phyloP scores from a whole-genome alignment of 2,888 invertebrate species.

The Steinernema scapterisci region DNA sequence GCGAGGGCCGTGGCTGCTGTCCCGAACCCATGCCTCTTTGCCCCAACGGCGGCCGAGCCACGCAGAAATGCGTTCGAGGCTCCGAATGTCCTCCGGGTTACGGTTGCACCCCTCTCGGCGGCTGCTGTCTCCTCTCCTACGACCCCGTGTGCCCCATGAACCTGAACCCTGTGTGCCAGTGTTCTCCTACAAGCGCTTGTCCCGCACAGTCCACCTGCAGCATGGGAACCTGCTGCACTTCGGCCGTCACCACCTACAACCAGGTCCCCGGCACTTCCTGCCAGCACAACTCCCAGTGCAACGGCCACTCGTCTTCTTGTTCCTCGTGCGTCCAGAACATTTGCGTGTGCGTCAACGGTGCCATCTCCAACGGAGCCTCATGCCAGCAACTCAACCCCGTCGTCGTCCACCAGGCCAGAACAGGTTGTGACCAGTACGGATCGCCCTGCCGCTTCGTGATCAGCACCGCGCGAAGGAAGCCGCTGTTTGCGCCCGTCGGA shows the following conservation, averaged over 20 bases:
- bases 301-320: conserved; percentile 54
- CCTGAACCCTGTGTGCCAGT: conserved; percentile 64
- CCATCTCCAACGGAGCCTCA: conserved; percentile 52
- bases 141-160: conserved; percentile 55
- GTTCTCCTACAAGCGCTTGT: conserved; percentile 62
- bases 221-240: conserved; percentile 64
- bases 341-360: conserved; percentile 56
- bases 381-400: conserved; percentile 53
- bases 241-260: conserved; percentile 36
- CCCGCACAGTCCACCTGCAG: conserved; percentile 60
- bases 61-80: conserved; percentile 57
- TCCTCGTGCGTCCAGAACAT: conserved; percentile 53
- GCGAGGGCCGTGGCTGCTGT: conserved; percentile 65
- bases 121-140: conserved; percentile 62
- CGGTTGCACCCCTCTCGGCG: conserved; percentile 56
- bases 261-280: conserved; percentile 56
- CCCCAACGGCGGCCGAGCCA: conserved; percentile 61
- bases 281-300: conserved; percentile 56
- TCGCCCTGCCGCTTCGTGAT: conserved; percentile 48
- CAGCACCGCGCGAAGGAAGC: conserved; percentile 58
- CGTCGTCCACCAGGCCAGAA: conserved; percentile 52
- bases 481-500: conserved; percentile 58
- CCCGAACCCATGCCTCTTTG: conserved; percentile 64
- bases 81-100: conserved; percentile 64
- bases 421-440: conserved; percentile 64